Base-by-base conservation (phyloP, 1,140 invertebrate species). In the Brachionus paranguensis region DNA sequence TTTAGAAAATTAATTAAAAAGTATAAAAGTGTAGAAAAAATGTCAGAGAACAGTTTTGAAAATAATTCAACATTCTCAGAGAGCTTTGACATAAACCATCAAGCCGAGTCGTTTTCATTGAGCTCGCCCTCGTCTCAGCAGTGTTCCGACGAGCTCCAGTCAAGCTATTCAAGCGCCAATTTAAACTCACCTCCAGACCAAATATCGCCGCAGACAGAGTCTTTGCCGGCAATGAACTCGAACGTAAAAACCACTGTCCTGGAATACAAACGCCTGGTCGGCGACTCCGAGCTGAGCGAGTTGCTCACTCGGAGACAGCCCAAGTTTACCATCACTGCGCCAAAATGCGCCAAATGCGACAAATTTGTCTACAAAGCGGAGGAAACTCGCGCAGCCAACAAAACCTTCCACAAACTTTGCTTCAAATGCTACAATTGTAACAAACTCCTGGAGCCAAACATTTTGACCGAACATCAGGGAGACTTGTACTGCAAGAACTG, bases 401-500 rank as follows among this genome's bases (percentile, higher is more conserved):
- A 83, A 70, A 83, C 60, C 43, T 83, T 41, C 14, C 81, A 83
- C 53, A 83, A 83, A 70, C 41, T 68, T 8, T 83, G 81, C 24
- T 83, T 83, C 50, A 83, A 68, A 41, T 83, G 81, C 53, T 4
- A 68, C 33, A 91, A 93, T 84, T 99, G 96, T 90, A 93, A 93
- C 86, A 95, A 95, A 89, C 94, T 95, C 86, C 91, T 99, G 87
- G 96, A 98, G 90, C 95, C 94, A 86, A 96, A 95, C 85, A 97
- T 94, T 87, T 91, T 95, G 72, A 95, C 95, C 87, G 95, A 97
- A 86, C 96, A 96, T 81, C 94, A 96, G 88, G 94, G 94, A 83
- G 94, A 97, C 87, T 94, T 99, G 86, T 98, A 96, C 91, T 99
- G 97, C 91, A 93, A 94, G 87, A 92, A 93, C 84, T 98, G 96